Base-by-base conservation (phyloP, 2,888 invertebrate species). In the Poecilus cupreus region DNA sequence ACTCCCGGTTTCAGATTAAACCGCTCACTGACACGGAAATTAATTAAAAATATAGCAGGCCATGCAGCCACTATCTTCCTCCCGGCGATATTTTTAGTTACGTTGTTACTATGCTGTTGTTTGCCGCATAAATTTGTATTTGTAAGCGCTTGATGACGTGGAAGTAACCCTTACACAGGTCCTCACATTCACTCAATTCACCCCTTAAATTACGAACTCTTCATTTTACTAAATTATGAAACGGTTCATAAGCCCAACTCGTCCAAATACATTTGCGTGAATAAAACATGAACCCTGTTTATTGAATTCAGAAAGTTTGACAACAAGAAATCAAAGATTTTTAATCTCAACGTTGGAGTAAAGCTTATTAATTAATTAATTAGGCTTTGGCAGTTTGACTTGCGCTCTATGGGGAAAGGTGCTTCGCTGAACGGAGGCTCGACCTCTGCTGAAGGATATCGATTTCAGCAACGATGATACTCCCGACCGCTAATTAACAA, bases 1-100 rank as follows among this genome's bases (percentile, higher is more conserved):
- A 68, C 64, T 68, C 60, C 20, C 51, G 51, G 64, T 24, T 75
- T 75, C 75, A 37, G 75, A 75, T 75, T 75, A 75, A 75, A 75
- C 75, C 54, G 49, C 75, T 75, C 75, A 75, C 75, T 75, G 75
- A 75, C 75, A 54, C 49, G 75, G 75, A 75, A 75, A 75, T 75
- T 75, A 75, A 75, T 75, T 75, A 75, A 75, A 75, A 75, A 75
- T 75, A 75, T 54, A 32, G 54, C 37, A 37, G 16, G 60, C 32
- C n/a, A 24, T 13, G 32, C 10, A 60, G 60, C 13, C 60, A 26
- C 60, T 60, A 57, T 57, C 57, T 46, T 13, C 46, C n/a, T 13
- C 49, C 0, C 16, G 16, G 49, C 5, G 16, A n/a, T 54, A 54
- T 18, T 54, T 54, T 20, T 18, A 18, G 54, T 54, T 54, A 20